These are phyloP conservation scores for Rhadina sibilatrix DNA, from an alignment of 2,113 vertebrate genomes.

Conservation along the genomic window DNA sequence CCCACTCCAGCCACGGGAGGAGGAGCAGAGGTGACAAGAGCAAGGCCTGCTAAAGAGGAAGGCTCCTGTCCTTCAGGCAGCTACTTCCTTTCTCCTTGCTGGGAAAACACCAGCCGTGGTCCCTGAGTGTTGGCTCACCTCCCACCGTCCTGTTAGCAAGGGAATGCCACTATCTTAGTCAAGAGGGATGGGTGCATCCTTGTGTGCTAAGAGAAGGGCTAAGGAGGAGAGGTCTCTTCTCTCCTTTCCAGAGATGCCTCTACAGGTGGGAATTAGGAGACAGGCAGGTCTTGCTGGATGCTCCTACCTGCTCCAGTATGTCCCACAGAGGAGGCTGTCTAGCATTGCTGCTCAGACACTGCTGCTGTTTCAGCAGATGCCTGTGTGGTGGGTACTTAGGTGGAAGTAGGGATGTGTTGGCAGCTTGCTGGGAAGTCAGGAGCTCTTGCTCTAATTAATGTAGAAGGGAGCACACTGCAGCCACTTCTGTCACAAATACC, in stretches of 20 bases:
- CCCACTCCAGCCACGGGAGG: not conserved
- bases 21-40: not conserved
- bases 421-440: not conserved
- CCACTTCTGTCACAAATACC: not conserved
- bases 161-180: not conserved
- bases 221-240: not conserved
- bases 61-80: not conserved
- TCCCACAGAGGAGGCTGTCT: not conserved
- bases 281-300: not conserved
- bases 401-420: not conserved
- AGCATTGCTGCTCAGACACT: not conserved
- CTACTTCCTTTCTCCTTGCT: not conserved
- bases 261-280: not conserved
- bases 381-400: not conserved
- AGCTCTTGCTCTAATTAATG: not conserved
- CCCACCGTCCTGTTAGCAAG: not conserved
- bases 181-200: not conserved
- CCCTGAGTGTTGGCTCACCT: not conserved
- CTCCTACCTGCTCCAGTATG: not conserved
- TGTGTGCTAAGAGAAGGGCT: not conserved
- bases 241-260: not conserved
- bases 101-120: not conserved
- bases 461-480: not conserved
- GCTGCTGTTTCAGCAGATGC: not conserved
- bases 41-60: slow-evolving; percentile 1